Percentiles rank a stretch among this genome's conserved stretches.
Conservation (phyloP, 2,113 vertebrate species). For the Istiophorus platypterus region DNA sequence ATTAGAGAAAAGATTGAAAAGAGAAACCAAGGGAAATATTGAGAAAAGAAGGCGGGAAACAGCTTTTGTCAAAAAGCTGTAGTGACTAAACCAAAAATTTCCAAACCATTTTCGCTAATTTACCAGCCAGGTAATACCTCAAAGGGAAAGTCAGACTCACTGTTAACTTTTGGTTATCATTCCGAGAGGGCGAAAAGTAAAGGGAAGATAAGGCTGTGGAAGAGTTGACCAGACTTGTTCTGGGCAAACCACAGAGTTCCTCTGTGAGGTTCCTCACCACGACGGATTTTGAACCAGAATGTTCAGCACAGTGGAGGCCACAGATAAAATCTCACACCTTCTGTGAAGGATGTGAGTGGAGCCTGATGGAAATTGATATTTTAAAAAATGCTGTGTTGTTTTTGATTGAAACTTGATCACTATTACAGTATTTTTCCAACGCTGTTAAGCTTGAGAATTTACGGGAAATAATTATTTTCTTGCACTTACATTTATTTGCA, state of each 20-base stretch:
- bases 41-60: slow-evolving; percentile 32
- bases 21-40: slow-evolving; percentile 1
- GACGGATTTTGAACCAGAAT: not conserved
- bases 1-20: not conserved
- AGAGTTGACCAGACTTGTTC: not conserved
- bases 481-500: no score
- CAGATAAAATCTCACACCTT: not conserved
- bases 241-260: not conserved
- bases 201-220: no score
- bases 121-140: not conserved
- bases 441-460: no score
- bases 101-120: not conserved
- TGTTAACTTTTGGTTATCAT: not conserved
- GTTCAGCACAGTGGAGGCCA: not conserved
- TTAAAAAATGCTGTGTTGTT: not conserved
- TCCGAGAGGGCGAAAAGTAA: not conserved
- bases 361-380: not conserved
- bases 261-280: not conserved
- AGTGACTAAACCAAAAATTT: not conserved
- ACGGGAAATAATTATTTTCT: no score
- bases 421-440: no score
- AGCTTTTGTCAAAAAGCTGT: slow-evolving; percentile 5
- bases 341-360: not conserved
- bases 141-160: not conserved
- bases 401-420: not conserved